These are phyloP conservation scores for Cryptotermes secundus DNA, from an alignment of 1,140 invertebrate genomes.

Conservation along the genomic window DNA sequence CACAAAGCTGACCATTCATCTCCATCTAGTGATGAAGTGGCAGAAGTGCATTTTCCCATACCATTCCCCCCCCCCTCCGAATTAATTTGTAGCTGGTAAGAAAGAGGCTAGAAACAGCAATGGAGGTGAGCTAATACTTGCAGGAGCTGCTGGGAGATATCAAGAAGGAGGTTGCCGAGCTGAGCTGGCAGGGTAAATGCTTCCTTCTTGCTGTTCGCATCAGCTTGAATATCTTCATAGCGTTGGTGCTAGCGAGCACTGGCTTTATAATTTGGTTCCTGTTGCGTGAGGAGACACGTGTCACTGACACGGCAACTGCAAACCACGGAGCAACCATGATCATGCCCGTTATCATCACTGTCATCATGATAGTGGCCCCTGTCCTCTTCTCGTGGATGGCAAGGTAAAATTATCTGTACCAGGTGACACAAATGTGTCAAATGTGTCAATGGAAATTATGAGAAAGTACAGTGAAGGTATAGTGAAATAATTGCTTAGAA, in stretches of 20 bases:
- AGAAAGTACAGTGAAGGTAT: neutral
- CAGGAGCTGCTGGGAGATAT: neutral
- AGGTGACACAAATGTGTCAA: too few species aligned
- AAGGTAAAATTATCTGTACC: conserved; percentile 36
- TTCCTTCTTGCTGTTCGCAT: neutral
- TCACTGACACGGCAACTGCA: neutral
- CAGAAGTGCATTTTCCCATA: too few species aligned
- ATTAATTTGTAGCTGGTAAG: too few species aligned
- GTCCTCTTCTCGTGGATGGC: conserved; percentile 45
- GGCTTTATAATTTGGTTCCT: conserved; percentile 50
- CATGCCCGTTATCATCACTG: conserved; percentile 47
- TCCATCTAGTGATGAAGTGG: too few species aligned
- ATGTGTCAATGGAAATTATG: too few species aligned
- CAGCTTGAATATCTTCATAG: conserved; percentile 47
- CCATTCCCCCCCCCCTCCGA: too few species aligned
- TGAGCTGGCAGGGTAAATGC: neutral
- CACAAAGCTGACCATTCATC: too few species aligned
- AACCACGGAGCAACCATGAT: conserved; percentile 39
- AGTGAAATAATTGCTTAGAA: neutral
- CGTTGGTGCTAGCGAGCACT: conserved; percentile 48
- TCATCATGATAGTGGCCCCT: conserved; percentile 46
- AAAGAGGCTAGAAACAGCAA: too few species aligned
- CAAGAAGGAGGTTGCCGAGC: neutral
- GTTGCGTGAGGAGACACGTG: conserved; percentile 38
- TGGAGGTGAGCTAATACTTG: too few species aligned